Percentiles rank a stretch among this genome's conserved stretches.
Conservation (phyloP, 37 sponge, comb jelly and placozoan genomes). For the Hexactinellida sp. region DNA sequence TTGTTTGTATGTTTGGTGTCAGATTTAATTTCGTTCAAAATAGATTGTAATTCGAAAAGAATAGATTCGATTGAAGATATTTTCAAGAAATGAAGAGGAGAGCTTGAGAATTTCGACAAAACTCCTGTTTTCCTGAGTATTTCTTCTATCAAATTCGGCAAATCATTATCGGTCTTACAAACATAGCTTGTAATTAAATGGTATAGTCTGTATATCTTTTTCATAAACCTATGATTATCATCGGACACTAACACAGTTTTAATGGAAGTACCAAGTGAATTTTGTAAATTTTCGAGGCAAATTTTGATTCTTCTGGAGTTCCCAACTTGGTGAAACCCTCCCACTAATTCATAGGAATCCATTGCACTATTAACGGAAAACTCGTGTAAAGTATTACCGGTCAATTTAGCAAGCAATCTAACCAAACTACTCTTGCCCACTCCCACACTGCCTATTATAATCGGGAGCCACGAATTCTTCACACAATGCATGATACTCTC, state of each 20-base stretch:
- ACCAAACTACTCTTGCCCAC: slow-evolving; percentile 65
- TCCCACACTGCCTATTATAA: slow-evolving; percentile 68
- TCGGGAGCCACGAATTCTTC: slow-evolving; percentile 77
- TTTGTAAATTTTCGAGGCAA: not conserved
- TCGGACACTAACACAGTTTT: not conserved
- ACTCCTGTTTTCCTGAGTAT: not conserved
- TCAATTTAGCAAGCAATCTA: slow-evolving; percentile 47
- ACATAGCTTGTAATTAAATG: not conserved
- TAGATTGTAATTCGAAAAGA: not conserved
- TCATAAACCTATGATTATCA: not conserved
- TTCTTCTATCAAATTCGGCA: not conserved
- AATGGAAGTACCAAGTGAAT: not conserved
- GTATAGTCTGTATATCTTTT: not conserved
- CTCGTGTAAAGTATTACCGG: slow-evolving; percentile 74
- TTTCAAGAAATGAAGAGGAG: not conserved
- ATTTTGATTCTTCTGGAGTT: not conserved
- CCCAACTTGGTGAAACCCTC: slow-evolving; percentile 90
- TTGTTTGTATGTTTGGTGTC: not conserved
- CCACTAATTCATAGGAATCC: slow-evolving; percentile 80
- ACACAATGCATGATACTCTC: slow-evolving; percentile 60
- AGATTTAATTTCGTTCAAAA: not conserved
- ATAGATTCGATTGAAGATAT: not conserved
- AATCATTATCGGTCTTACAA: not conserved
- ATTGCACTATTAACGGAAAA: slow-evolving; percentile 80
- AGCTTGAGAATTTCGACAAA: not conserved